A percentile compares a stretch with the other conserved stretches of the same genome.
Evolutionary conservation across 2,113 vertebrate species (phyloP).

Genomic region (Coptodon bakossiorum): DNA sequence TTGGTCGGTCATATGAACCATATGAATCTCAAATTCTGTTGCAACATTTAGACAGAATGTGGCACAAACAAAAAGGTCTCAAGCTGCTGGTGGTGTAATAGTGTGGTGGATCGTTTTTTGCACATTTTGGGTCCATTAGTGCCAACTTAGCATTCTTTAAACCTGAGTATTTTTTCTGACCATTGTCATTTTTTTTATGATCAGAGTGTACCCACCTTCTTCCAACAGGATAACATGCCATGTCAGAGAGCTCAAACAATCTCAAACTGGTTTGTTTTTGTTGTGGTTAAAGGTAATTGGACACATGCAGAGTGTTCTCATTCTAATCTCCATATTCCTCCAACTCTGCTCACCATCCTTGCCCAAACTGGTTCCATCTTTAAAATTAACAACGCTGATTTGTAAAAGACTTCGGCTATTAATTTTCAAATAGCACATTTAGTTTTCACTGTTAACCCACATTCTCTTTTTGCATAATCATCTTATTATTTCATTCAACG

Average conservation of each 20-base stretch:
- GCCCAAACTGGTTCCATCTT: neutral
- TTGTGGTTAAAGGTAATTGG: neutral
- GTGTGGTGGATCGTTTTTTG: neutral
- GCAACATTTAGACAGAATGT: neutral
- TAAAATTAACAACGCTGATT: neutral
- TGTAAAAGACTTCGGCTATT: neutral
- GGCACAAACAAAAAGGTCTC: neutral
- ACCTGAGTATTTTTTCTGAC: neutral
- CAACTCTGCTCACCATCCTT: neutral
- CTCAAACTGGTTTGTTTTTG: neutral
- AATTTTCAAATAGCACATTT: neutral
- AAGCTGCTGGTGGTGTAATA: neutral
- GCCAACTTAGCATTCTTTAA: neutral
- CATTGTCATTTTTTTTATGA: neutral
- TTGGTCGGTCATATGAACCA: accelerated
- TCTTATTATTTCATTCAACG: neutral
- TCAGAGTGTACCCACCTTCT: neutral
- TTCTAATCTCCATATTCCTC: neutral
- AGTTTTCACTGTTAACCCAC: neutral
- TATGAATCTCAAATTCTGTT: neutral
- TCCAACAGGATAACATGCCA: neutral
- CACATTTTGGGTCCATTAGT: neutral
- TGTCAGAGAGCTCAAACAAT: neutral
- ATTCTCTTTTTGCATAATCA: neutral
- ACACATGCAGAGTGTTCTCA: neutral